Percentiles rank a stretch among this genome's conserved stretches.
Evolutionary conservation across 2,113 vertebrate species (phyloP).

Genomic region (Larimichthys crocea): DNA sequence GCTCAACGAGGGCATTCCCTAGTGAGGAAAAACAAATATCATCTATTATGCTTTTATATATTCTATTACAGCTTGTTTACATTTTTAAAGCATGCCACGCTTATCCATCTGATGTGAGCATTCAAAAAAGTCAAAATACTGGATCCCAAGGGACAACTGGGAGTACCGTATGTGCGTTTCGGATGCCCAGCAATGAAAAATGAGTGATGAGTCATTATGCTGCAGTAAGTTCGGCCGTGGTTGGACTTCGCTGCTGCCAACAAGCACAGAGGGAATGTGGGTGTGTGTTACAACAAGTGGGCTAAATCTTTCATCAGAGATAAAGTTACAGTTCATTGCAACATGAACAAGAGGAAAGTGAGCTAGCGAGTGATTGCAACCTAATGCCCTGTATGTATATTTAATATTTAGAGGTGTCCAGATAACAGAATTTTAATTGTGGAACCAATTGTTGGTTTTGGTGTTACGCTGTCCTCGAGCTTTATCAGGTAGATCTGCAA

Average conservation of each 20-base stretch:
- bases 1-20: constrained; percentile 70
- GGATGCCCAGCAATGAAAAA: constrained; percentile 31
- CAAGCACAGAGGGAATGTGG: constrained; percentile 55
- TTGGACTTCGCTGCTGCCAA: constrained; percentile 27
- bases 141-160: constrained; percentile 9
- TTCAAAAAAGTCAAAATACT: constrained; percentile 11
- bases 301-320: constrained; percentile 26
- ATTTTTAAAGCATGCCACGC: background rate
- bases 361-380: background rate
- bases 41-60: background rate
- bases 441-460: background rate
- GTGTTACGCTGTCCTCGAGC: background rate
- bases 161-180: background rate
- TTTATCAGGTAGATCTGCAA: background rate
- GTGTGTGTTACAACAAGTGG: constrained; percentile 53
- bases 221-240: constrained; percentile 30
- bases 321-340: constrained; percentile 18
- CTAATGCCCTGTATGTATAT: background rate
- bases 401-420: background rate
- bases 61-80: background rate
- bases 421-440: background rate
- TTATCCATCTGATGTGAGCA: background rate
- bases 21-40: constrained; percentile 12
- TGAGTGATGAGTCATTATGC: constrained; percentile 42
- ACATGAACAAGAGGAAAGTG: constrained; percentile 19